Evolutionary conservation across 2,888 invertebrate genomes (phyloP).

Genomic region (Limulus polyphemus): DNA sequence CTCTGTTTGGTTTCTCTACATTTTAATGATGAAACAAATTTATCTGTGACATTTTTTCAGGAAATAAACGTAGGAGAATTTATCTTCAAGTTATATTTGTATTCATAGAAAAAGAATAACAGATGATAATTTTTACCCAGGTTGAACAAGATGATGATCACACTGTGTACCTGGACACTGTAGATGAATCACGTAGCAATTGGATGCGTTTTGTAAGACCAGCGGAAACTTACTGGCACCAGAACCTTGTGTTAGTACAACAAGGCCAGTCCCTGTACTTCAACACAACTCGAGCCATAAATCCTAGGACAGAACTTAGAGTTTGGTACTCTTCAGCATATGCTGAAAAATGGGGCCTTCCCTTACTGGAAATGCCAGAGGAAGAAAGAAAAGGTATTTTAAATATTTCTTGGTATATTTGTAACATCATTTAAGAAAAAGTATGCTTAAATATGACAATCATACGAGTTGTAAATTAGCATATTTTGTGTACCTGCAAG

Average conservation of each 20-base stretch:
- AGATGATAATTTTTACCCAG: conserved; percentile 5
- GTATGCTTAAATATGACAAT: too few species aligned
- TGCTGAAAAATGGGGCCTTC: conserved; percentile 46
- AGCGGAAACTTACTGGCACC: conserved; percentile 49
- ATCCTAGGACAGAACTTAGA: conserved; percentile 52
- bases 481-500: too few species aligned
- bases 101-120: too few species aligned
- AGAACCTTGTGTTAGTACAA: conserved; percentile 54
- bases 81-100: too few species aligned
- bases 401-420: too few species aligned
- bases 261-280: conserved; percentile 46
- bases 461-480: too few species aligned
- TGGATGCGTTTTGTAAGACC: conserved; percentile 70
- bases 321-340: conserved; percentile 58
- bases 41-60: too few species aligned
- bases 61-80: too few species aligned
- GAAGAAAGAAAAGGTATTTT: conserved; percentile 16
- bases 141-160: conserved; percentile 17
- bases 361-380: conserved; percentile 39
- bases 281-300: conserved; percentile 47
- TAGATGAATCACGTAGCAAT: conserved; percentile 47
- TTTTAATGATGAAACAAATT: too few species aligned
- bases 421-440: too few species aligned
- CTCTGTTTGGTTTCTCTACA: not conserved
- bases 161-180: conserved; percentile 21